Percentiles rank a stretch among this genome's conserved stretches.
Conservation (phyloP, 2,113 vertebrate genomes). For the Alligator mississippiensis region DNA sequence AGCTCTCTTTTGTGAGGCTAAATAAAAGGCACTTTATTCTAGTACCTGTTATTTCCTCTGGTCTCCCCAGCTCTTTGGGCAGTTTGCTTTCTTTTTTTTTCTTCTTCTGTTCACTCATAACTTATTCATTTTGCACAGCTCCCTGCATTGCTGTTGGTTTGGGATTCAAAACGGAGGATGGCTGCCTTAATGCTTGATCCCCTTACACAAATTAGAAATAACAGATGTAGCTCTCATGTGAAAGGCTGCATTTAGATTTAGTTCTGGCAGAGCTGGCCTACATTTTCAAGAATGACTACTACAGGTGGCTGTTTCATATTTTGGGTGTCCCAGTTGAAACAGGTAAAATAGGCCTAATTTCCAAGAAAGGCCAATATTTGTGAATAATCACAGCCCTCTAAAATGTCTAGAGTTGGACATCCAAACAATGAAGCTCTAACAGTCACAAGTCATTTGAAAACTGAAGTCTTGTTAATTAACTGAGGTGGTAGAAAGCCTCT, state of each 20-base stretch:
- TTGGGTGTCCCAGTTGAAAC: too few species aligned
- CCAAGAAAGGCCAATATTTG: accelerated
- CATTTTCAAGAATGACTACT: neutral
- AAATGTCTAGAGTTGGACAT: neutral
- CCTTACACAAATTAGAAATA: accelerated
- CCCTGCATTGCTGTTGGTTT: accelerated
- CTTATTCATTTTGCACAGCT: accelerated
- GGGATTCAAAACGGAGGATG: neutral
- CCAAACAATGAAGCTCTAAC: neutral
- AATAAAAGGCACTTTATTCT: neutral
- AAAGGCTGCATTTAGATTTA: neutral
- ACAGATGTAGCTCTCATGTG: neutral
- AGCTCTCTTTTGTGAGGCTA: neutral
- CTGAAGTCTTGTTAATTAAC: neutral
- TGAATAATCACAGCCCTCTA: neutral
- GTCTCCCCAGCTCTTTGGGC: too few species aligned
- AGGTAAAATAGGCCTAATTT: neutral
- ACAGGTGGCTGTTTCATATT: accelerated
- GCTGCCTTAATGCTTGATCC: neutral
- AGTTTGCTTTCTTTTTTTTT: neutral
- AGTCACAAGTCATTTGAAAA: neutral
- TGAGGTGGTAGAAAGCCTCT: neutral
- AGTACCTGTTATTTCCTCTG: neutral
- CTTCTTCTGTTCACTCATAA: neutral
- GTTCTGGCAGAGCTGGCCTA: neutral